These are phyloP conservation scores for Eupithecia pulchellata DNA, from an alignment of 2,888 invertebrate species.

Conservation along the genomic window DNA sequence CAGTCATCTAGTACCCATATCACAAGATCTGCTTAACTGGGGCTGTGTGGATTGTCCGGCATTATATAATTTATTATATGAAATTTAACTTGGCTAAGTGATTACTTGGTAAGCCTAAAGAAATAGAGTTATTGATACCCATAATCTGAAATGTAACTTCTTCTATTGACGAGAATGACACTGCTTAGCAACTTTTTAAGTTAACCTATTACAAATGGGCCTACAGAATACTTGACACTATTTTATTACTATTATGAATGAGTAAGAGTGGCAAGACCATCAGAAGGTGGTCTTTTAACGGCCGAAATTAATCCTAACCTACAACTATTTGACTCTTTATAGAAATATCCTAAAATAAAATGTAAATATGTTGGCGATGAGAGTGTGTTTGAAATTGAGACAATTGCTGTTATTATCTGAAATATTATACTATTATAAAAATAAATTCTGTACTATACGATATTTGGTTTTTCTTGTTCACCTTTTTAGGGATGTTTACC, in stretches of 20 bases:
- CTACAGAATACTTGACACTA: background rate
- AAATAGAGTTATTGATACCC: too few relatives aligned
- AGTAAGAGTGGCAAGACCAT: background rate
- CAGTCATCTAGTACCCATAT: too few relatives aligned
- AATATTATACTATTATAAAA: conserved; percentile 68
- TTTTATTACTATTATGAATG: background rate
- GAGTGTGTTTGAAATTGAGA: conserved; percentile 62
- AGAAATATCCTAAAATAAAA: conserved; percentile 56
- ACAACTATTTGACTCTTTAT: conserved; percentile 12
- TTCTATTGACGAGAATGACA: background rate
- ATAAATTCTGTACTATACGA: conserved; percentile 80
- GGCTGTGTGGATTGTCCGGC: too few relatives aligned
- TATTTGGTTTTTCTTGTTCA: conserved; percentile 51
- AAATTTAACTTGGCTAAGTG: too few relatives aligned
- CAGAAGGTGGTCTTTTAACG: background rate
- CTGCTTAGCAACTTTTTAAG: background rate
- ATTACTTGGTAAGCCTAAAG: too few relatives aligned
- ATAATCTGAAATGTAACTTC: too few relatives aligned
- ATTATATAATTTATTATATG: too few relatives aligned
- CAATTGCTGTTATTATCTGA: conserved; percentile 76
- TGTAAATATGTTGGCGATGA: conserved; percentile 76
- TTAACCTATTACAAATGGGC: background rate
- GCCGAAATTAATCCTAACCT: background rate
- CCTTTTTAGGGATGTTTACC: background rate
- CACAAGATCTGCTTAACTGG: too few relatives aligned